Evolutionary conservation across 2,113 vertebrate genomes (phyloP), one percentile per base, ranked within the genome.

Genomic region (Mugil cephalus): DNA sequence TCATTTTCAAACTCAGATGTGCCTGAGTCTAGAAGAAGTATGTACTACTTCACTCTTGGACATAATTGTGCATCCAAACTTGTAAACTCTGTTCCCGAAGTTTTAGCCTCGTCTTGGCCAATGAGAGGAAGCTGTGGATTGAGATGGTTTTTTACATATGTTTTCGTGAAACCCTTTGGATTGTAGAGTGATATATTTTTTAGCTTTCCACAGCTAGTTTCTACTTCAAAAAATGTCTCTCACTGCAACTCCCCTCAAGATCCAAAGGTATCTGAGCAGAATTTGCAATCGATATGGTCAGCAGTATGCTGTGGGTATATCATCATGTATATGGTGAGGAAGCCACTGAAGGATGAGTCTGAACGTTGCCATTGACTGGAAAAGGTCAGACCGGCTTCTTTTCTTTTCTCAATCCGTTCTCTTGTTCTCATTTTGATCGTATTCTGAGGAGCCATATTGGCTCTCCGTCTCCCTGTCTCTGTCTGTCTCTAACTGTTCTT

Each of bases 371-470:
- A 43, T 85, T 80, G 74, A 79, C 17, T 58, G 18, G 51, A 66
- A 85, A 87, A 85, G 81, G 79, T 85, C 76, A 85, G 54, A 62
- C 39, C 17, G 24, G 36, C 35, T 62, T 74, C 15, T 65, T 17
- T 67, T 55, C 62, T 38, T 47, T 50, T 81, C 63, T 43, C 21
- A 34, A 59, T 60, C 17, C 21, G 50, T 34, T 80, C 55, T 51
- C 24, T 40, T 56, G 19, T 62, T 73, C 43, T 74, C 47, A 50
- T 18, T 46, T 24, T 15, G 14, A 59, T 66, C 56, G 30, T 64
- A 66, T 35, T 19, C n/a, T 30, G 24, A 65, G 35, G 38, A 45
- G 15, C 17, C 4, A 4, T 50, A 48, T 34, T 65, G 47, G 68
- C 4, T 40, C 36, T 21, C 18, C 69, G n/a, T 40, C 55, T 67